Evolutionary conservation across 1,140 invertebrate genomes (phyloP).

Genomic region (Trichomalopsis sarcophagae): DNA sequence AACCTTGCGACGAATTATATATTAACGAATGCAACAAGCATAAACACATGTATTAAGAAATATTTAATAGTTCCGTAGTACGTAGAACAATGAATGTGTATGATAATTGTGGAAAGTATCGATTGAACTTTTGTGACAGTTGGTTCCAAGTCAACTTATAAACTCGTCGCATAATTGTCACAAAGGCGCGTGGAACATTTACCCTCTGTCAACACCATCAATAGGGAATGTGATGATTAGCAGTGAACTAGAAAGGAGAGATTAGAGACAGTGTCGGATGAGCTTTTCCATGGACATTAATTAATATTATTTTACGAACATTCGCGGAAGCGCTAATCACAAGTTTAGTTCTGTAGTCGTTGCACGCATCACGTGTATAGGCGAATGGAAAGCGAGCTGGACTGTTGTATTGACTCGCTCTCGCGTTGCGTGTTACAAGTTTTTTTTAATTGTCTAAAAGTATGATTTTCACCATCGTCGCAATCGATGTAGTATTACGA

Average conservation of each 20-base stretch:
- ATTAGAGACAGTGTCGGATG: slow-evolving; percentile 41
- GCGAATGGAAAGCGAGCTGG: neutral
- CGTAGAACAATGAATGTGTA: neutral
- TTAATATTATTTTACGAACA: slow-evolving; percentile 13
- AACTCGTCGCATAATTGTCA: slow-evolving; percentile 34
- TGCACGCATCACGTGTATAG: neutral
- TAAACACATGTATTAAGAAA: neutral
- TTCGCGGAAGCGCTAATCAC: slow-evolving; percentile 5
- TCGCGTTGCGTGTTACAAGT: neutral
- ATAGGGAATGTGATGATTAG: neutral
- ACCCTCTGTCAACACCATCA: neutral
- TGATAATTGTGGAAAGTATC: neutral
- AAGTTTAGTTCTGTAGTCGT: neutral
- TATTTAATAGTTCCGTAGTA: neutral
- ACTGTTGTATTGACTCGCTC: slow-evolving; percentile 20
- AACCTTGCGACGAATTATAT: neutral
- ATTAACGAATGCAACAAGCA: neutral
- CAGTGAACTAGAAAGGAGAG: slow-evolving; percentile 33
- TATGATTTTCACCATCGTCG: slow-evolving; percentile 2
- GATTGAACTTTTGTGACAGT: neutral
- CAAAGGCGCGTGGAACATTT: slow-evolving; percentile 2
- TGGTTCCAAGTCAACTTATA: slow-evolving; percentile 5
- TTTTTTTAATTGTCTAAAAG: slow-evolving; percentile 34
- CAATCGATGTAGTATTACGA: slow-evolving; percentile 37
- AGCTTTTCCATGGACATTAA: slow-evolving; percentile 48